Conservation (phyloP, 1,140 invertebrate species). For the Diprion similis region DNA sequence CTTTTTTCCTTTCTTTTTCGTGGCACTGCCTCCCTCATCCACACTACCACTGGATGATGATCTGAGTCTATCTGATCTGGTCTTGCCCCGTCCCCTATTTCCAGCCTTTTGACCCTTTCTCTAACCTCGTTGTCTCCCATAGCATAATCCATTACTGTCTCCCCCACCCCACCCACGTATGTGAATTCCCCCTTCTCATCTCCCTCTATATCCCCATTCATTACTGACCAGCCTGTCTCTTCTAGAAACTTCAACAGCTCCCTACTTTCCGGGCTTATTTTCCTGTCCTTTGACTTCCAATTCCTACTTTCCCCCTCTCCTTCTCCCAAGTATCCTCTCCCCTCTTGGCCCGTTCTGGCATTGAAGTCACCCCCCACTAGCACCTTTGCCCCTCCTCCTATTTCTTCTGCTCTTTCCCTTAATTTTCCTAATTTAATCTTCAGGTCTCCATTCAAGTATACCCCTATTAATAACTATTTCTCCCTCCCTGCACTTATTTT, state of each 20-base stretch:
- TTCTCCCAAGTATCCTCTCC: not conserved
- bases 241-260: not conserved
- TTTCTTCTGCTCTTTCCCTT: not conserved
- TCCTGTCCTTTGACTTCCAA: not conserved
- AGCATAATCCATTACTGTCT: not conserved
- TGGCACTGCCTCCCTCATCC: not conserved
- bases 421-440: conserved; percentile 13
- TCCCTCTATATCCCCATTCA: not conserved
- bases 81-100: not conserved
- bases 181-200: not conserved
- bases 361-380: conserved; percentile 23
- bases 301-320: not conserved
- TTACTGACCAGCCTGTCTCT: not conserved
- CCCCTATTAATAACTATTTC: not conserved
- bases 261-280: not conserved
- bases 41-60: not conserved
- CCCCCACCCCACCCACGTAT: not conserved
- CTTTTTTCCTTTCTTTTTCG: not conserved
- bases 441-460: conserved; percentile 25
- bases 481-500: conserved; percentile 23
- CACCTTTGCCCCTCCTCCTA: not conserved
- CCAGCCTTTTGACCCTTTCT: not conserved
- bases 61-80: not conserved
- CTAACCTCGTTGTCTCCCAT: not conserved
- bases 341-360: not conserved